phyloP scores from a whole-genome alignment of 2,888 invertebrate species.

The Ophion slaviceki region DNA sequence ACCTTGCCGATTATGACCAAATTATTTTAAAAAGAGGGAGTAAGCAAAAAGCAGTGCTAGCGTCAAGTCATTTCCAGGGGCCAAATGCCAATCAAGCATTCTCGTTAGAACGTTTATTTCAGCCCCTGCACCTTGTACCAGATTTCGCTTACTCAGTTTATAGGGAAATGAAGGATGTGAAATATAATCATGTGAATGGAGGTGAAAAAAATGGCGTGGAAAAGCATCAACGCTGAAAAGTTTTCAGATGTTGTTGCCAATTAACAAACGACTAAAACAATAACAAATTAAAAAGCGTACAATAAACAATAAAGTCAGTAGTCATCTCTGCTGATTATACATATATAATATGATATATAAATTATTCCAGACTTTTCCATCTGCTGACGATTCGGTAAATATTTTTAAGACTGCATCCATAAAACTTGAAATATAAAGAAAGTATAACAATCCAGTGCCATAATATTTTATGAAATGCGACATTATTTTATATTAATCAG shows the following conservation, averaged over 20 bases:
- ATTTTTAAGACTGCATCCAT: no score
- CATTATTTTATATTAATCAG: no score
- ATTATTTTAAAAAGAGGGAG: constrained; percentile 16
- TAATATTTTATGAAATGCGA: no score
- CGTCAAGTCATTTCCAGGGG: constrained; percentile 71
- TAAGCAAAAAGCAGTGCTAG: constrained; percentile 22
- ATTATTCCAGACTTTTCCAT: no score
- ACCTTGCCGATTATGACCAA: constrained; percentile 8
- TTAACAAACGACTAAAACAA: no score
- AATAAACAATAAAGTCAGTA: neutral
- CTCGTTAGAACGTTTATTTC: constrained; percentile 74
- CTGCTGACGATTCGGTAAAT: no score
- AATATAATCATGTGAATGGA: neutral
- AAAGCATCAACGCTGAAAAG: neutral
- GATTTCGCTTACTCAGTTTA: constrained; percentile 24
- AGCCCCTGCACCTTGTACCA: constrained; percentile 49
- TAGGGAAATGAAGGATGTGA: constrained; percentile 10
- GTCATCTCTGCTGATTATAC: no score
- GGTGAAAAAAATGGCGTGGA: neutral
- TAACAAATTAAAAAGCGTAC: no score
- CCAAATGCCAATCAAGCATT: constrained; percentile 77
- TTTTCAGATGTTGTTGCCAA: neutral
- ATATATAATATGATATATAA: no score
- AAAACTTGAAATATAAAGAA: no score
- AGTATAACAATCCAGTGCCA: no score